Conservation (phyloP, 2,888 invertebrate species). For the Sarcophaga carnaria region DNA sequence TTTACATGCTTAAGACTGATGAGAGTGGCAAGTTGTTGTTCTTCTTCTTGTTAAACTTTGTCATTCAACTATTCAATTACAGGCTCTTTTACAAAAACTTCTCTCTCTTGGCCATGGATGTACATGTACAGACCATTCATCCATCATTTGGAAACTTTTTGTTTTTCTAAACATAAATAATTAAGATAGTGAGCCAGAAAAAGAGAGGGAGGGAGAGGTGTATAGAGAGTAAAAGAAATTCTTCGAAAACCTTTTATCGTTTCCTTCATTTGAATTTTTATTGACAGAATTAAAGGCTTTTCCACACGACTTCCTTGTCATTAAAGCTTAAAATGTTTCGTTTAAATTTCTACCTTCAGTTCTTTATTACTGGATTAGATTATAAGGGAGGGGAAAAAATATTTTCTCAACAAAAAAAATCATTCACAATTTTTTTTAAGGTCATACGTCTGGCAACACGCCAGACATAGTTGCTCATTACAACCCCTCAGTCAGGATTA, state of each 20-base stretch:
- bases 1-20: slow-evolving; percentile 49
- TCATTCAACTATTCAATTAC: slow-evolving; percentile 64
- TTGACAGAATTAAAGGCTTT: slow-evolving; percentile 21
- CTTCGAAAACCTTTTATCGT: neutral
- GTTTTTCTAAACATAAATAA: slow-evolving; percentile 58
- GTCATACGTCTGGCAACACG: too few relatives aligned
- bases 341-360: slow-evolving; percentile 1
- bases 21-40: neutral
- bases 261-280: neutral
- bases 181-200: slow-evolving; percentile 27
- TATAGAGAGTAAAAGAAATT: neutral
- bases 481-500: too few relatives aligned
- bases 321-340: slow-evolving; percentile 10
- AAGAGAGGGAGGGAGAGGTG: neutral
- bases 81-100: neutral
- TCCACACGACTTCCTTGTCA: slow-evolving; percentile 49
- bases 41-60: slow-evolving; percentile 43
- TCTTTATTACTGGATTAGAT: neutral
- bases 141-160: neutral
- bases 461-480: too few relatives aligned
- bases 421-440: too few relatives aligned
- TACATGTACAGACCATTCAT: neutral
- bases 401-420: neutral
- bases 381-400: slow-evolving; percentile 1
- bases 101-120: slow-evolving; percentile 27